Evolutionary conservation across 2,888 invertebrate species (phyloP), one percentile per base, ranked within the genome.

Genomic region (Hypolimnas misippus): DNA sequence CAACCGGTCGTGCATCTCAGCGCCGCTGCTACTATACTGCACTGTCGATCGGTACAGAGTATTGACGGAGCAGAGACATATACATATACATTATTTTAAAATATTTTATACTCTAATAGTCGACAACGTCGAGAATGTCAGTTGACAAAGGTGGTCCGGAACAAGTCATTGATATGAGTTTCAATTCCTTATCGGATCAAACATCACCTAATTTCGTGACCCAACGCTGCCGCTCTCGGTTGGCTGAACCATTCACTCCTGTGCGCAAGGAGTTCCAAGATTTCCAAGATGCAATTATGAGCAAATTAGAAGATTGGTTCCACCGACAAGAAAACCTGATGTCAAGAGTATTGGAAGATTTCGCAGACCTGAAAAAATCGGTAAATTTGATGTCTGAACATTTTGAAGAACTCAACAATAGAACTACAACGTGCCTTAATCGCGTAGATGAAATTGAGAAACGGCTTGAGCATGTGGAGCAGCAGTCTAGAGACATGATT

Each of bases 351-450:
- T 40, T 40, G 14, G 40, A 40, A 16, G 40, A 40, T 16, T 40
- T 40, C 14, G 40, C 14, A 40, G 40, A 40, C 3, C 16, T 40
- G 16, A 35, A 40, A 40, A 40, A 40, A 40, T 40, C 40, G 5
- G 40, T 40, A 6, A 40, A 14, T 40, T 40, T 40, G 14, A 40
- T 40, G 7, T 40, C 40, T 14, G 16, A 40, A 16, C 16, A 40
- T 16, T 40, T 40, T 40, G 40, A 40, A 40, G 38, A 38, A n/a
- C n/a, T 38, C 10, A 38, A 38, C 12, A 38, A 38, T n/a, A 38
- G n/a, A 38, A 12, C n/a, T n/a, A n/a, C n/a, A n/a, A n/a, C n/a
- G n/a, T n/a, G n/a, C n/a, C n/a, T n/a, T n/a, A n/a, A n/a, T n/a
- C n/a, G n/a, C n/a, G 10, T 35, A 4, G 8, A 8, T 2, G 12